Evolutionary conservation across 2,888 invertebrate species (phyloP).

Genomic region (Xanthia togata): DNA sequence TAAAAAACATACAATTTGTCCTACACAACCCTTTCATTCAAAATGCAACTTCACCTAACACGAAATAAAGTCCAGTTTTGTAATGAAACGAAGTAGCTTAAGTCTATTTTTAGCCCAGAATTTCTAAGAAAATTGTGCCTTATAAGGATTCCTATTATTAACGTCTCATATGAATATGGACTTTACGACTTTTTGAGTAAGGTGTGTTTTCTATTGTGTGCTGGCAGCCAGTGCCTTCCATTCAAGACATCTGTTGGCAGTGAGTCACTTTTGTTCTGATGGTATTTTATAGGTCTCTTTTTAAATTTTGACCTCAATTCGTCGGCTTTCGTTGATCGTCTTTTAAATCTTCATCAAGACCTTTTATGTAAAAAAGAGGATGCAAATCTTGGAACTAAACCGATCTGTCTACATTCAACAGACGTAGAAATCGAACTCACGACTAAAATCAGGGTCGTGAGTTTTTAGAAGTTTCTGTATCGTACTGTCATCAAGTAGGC

Average conservation of each 20-base stretch:
- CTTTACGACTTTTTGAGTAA: conserved; percentile 14
- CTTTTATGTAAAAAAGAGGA: not conserved
- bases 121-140: conserved; percentile 63
- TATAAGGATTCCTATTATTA: conserved; percentile 59
- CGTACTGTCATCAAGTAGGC: too few relatives aligned
- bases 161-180: conserved; percentile 35
- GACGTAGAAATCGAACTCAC: too few relatives aligned
- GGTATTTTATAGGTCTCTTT: conserved; percentile 44
- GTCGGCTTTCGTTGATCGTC: conserved; percentile 45
- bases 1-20: conserved; percentile 21
- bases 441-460: too few relatives aligned
- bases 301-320: conserved; percentile 65
- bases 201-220: conserved; percentile 34
- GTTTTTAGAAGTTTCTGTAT: not conserved
- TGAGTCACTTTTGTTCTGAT: conserved; percentile 66
- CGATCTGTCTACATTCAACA: conserved; percentile 14
- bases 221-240: conserved; percentile 11
- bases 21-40: conserved; percentile 1
- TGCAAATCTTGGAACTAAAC: conserved; percentile 18
- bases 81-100: conserved; percentile 3
- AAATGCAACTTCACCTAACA: not conserved
- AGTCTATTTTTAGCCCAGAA: conserved; percentile 61
- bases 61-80: conserved; percentile 16
- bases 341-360: conserved; percentile 39
- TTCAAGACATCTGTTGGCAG: conserved; percentile 60